A percentile compares a stretch with the other conserved stretches of the same genome.
phyloP scores from a whole-genome alignment of 2,888 invertebrate genomes.

The Ctena decussata region DNA sequence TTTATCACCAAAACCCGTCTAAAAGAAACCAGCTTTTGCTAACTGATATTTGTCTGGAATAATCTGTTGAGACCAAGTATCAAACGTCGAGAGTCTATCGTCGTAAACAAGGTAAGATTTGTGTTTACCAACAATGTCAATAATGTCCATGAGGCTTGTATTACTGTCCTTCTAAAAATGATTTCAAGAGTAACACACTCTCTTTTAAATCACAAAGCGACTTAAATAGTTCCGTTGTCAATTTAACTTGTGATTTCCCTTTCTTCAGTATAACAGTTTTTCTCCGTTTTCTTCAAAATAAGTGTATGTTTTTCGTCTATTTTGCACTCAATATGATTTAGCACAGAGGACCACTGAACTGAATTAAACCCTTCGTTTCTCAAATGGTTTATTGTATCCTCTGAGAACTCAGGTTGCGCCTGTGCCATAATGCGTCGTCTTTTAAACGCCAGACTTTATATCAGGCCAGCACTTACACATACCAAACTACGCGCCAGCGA shows the following conservation, averaged over 20 bases:
- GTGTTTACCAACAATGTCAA: not conserved
- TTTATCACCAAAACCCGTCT: not conserved
- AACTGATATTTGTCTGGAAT: not conserved
- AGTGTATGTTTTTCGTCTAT: not conserved
- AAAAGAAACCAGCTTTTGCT: not conserved
- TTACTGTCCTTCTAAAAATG: not conserved
- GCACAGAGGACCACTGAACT: not conserved
- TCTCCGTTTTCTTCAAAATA: not conserved
- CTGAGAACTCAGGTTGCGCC: not conserved
- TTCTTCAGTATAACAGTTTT: not conserved
- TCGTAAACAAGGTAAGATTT: not conserved
- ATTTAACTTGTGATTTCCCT: not conserved
- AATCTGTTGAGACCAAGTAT: not conserved
- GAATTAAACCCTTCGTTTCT: not conserved
- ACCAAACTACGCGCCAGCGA: not conserved
- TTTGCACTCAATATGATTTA: not conserved
- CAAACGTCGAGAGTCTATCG: not conserved
- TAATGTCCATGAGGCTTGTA: not conserved
- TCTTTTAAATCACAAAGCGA: not conserved
- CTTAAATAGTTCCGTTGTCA: not conserved
- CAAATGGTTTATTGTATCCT: not conserved
- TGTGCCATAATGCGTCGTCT: slow-evolving; percentile 1
- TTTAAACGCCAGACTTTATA: not conserved
- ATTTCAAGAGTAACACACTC: not conserved
- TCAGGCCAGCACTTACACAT: not conserved